Evolutionary conservation across 92 coral and sea anemone genomes (phyloP).

Genomic region (Umimayanthus chanpuru): DNA sequence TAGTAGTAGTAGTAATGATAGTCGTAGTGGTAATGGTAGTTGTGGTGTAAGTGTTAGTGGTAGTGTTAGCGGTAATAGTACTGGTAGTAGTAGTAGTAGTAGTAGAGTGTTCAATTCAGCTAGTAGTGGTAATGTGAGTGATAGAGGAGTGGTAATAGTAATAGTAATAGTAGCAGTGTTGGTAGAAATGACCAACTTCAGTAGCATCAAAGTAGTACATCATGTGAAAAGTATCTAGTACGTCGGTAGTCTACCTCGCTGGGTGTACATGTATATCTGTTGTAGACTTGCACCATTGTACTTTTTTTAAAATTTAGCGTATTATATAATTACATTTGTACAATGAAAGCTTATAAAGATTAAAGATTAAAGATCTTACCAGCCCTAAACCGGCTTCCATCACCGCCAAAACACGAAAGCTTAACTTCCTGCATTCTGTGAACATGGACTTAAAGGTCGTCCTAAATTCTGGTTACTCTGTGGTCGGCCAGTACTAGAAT

Average conservation of each 20-base stretch:
- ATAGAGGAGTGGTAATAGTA: neutral
- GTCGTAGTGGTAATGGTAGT: neutral
- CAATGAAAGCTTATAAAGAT: no score
- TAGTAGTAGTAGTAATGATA: neutral
- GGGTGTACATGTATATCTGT: no score
- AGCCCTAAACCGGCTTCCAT: neutral
- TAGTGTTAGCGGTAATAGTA: neutral
- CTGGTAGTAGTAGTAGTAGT: constrained; percentile 4
- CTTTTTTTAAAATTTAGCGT: no score
- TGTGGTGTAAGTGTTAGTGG: neutral
- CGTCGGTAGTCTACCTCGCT: no score
- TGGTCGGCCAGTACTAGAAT: neutral
- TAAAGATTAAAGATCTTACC: no score
- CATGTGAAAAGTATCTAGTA: neutral
- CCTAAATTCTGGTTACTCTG: neutral
- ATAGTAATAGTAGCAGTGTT: neutral
- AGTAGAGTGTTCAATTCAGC: no score
- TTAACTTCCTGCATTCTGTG: neutral
- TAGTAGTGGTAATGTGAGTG: neutral
- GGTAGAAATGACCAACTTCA: neutral
- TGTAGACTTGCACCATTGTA: no score
- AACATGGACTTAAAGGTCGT: neutral
- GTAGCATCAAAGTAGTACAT: neutral
- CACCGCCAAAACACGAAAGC: neutral
- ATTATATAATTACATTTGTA: no score